These are phyloP conservation scores for Salvelinus alpinus DNA, from an alignment of 2,113 vertebrate genomes.

Conservation along the genomic window DNA sequence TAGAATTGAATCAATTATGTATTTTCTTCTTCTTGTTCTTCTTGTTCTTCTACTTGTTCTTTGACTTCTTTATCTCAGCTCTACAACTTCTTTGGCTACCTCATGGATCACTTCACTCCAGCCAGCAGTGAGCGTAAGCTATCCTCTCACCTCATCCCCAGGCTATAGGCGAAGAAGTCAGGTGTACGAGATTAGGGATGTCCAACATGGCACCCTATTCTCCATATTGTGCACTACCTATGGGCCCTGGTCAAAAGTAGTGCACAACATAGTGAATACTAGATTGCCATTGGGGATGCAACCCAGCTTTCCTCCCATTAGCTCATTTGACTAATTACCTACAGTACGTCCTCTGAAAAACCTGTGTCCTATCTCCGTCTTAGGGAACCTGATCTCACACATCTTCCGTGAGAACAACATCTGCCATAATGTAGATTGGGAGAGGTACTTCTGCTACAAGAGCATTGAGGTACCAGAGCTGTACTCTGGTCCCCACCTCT, in stretches of 20 bases:
- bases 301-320: not conserved
- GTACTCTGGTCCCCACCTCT: conserved; percentile 82
- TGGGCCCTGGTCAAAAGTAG: not conserved
- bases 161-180: not conserved
- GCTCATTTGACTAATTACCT: too few species aligned
- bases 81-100: conserved; percentile 88
- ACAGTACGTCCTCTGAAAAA: not conserved
- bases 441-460: conserved; percentile 78
- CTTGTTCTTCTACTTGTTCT: not conserved
- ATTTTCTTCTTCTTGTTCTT: not conserved
- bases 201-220: too few species aligned
- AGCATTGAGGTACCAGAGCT: conserved; percentile 76
- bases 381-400: conserved; percentile 85
- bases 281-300: too few species aligned
- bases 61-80: conserved; percentile 73
- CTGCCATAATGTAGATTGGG: conserved; percentile 73
- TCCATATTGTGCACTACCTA: too few species aligned
- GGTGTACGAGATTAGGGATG: not conserved
- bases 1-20: not conserved
- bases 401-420: conserved; percentile 79
- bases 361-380: not conserved
- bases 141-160: not conserved
- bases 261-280: too few species aligned
- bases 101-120: conserved; percentile 88
- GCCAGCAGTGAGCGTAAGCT: conserved; percentile 82